Evolutionary conservation across 53 echinoderm and acorn worm genomes (phyloP), one percentile per base, ranked within the genome.

Genomic region (Henricia sp.): DNA sequence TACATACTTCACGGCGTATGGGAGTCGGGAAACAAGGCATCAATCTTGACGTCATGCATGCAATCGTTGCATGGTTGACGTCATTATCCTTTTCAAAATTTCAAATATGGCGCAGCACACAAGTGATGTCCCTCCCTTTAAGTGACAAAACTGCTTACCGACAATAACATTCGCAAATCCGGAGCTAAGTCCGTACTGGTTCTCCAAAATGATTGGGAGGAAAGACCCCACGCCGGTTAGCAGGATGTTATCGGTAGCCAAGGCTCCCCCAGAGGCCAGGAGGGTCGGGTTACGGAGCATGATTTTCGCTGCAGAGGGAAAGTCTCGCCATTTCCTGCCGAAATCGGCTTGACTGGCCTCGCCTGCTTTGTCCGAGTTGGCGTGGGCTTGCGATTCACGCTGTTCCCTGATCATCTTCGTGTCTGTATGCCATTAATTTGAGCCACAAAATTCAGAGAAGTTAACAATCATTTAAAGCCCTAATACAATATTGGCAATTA

Each of bases 311-410:
- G 86, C 67, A 11, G 86, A n/a, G 10, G 86, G 86, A 37, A 86
- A 86, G 29, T 86, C 86, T 2, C 75, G 74, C 65, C 73, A 86
- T 43, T 66, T 33, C 27, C 35, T 76, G 20, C 86, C 62, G 50
- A 83, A 83, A 4, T 53, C 69, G 37, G 51, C 56, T 39, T 39
- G 54, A 37, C 39, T 53, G 6, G 83, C 27, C 69, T 68, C 69
- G 54, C 69, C 56, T 28, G 30, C 19, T 21, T 21, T 35, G 83
- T 83, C 83, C 38, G 83, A 37, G 35, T 35, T 83, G 24, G 83
- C 83, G 83, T 83, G 83, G 5, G 83, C 69, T 41, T 83, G 83
- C 16, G 83, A 83, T 27, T 68, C 70, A 21, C 83, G 83, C 37
- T 83, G 56, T 6, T 37, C 39, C 51, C 83, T 53, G 56, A 83